Conservation (phyloP, 2,113 vertebrate genomes). For the Regulus satrapa region DNA sequence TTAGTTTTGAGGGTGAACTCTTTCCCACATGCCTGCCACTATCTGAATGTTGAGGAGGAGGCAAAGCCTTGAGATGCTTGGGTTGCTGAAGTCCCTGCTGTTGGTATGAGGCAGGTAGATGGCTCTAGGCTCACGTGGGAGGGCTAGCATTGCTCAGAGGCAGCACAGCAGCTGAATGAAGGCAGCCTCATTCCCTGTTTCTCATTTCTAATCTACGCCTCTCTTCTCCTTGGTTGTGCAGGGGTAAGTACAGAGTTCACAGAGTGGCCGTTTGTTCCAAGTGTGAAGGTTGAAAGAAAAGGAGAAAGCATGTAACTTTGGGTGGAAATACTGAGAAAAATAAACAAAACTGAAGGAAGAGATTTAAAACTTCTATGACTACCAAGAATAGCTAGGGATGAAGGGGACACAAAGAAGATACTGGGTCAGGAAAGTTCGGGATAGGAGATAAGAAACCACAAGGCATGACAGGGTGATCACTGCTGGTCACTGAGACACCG, state of each 20-base stretch:
- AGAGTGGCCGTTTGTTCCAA: background rate
- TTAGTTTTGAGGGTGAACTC: background rate
- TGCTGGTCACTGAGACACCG: background rate
- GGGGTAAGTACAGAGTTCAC: background rate
- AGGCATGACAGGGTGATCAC: background rate
- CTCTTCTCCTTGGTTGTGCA: background rate
- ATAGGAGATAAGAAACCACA: background rate
- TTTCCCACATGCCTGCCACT: background rate
- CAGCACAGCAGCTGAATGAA: background rate
- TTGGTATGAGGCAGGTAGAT: background rate
- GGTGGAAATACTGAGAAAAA: background rate
- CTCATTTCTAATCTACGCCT: background rate
- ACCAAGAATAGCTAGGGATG: background rate
- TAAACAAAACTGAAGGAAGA: background rate
- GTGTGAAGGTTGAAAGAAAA: background rate
- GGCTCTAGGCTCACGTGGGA: background rate
- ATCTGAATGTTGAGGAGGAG: background rate
- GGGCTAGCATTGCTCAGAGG: background rate
- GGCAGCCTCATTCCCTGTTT: background rate
- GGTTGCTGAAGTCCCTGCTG: background rate
- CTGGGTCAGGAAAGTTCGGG: background rate
- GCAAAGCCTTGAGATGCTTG: background rate
- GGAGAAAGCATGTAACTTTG: background rate
- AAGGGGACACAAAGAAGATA: background rate
- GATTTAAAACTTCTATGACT: conserved; percentile 3